Evolutionary conservation across 2,797 vertebrate genomes (phyloP).

Genomic region (Chlorospingus semifuscus): DNA sequence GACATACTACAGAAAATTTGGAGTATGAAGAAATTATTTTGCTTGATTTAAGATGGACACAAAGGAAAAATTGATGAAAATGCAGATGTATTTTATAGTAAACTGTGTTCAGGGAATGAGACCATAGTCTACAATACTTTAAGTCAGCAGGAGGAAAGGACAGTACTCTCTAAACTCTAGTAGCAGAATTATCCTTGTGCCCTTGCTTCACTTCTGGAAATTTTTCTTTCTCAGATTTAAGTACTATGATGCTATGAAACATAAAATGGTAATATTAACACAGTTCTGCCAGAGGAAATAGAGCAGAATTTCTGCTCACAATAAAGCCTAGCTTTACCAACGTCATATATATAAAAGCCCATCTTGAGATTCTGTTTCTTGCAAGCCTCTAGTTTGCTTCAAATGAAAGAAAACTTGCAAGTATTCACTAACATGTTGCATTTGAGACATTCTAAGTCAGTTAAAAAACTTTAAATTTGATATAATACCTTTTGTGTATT

Average conservation of each 20-base stretch:
- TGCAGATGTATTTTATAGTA: neutral
- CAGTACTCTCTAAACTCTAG: neutral
- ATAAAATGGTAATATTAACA: neutral
- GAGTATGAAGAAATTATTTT: neutral
- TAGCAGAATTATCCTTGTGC: neutral
- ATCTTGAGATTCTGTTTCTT: neutral
- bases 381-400: neutral
- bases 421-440: neutral
- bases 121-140: neutral
- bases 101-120: neutral
- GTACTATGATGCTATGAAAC: neutral
- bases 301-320: neutral
- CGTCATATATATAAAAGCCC: neutral
- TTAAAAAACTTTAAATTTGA: neutral
- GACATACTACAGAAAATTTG: neutral
- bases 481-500: neutral
- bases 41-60: neutral
- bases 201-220: neutral
- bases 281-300: neutral
- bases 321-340: neutral
- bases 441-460: neutral
- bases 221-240: neutral
- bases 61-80: neutral
- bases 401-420: neutral
- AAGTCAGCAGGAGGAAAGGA: neutral